Base-by-base conservation (phyloP, 2,113 vertebrate genomes). In the Butorides virescens region DNA sequence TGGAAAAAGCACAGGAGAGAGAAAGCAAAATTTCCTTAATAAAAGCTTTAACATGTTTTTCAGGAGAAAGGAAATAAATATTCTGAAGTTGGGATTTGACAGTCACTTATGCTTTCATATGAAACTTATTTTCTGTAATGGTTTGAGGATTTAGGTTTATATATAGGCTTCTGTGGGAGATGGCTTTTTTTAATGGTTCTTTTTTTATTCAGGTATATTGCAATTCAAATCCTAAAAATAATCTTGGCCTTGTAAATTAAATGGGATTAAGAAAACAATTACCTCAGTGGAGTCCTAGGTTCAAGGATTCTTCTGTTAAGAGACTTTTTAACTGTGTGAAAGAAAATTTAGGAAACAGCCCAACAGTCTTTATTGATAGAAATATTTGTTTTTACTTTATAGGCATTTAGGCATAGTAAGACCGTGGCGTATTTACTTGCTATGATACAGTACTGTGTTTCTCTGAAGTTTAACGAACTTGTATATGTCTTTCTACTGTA, bases 401-500 rank as follows among this genome's bases (percentile, higher is more conserved):
- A 95, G 86, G 86, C 73, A 6, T 95, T 95, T 97, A 95, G 93
- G 95, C 78, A 61, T 93, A 95, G 84, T 95, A 79, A 97, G 92
- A 70, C 58, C 11, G 2, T 95, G 92, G 68, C 6, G 4, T 96
- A 25, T 94, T 97, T 96, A 81, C 83, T 96, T 97, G 94, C 91
- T 98, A 63, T 95, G 91, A 80, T 97, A 91, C 62, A 89, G 36
- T 93, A 86, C 80, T 96, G 63, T 97, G 78, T 96, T 96, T 96
- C 91, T 98, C 74, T 95, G 94, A 97, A 93, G 85, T 97, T 95
- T 97, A 98, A 97, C 16, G 34, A 95, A 86, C 89, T 96, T 97
- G 52, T 97, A 67, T 98, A 12, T 97, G 55, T 98, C 94, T 98
- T 97, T 95, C 96, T 95, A 49, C 47, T 97, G 76, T 95, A 99